Percentiles rank a stretch among this genome's conserved stretches.
Evolutionary conservation across 2,797 vertebrate genomes (phyloP).

Genomic region (Chloroceryle amazona): DNA sequence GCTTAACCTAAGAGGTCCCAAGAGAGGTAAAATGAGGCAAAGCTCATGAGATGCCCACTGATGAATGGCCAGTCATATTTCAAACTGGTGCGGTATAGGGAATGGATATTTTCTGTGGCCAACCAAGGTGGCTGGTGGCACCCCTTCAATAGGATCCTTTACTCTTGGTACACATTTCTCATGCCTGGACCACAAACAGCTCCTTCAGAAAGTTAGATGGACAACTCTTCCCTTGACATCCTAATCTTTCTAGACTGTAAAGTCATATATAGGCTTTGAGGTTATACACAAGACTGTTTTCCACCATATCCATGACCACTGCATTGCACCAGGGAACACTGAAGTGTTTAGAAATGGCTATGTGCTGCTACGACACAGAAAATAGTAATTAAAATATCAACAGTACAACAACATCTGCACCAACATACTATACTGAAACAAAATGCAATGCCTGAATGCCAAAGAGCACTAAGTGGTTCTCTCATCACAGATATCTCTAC

Average conservation of each 20-base stretch:
- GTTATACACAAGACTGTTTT: neutral
- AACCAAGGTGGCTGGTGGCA: neutral
- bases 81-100: neutral
- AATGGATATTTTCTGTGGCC: neutral
- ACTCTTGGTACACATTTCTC: neutral
- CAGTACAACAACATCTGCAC: neutral
- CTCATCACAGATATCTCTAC: neutral
- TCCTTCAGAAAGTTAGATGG: neutral
- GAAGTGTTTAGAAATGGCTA: neutral
- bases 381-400: neutral
- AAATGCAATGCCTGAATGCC: neutral
- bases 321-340: neutral
- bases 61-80: neutral
- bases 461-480: neutral
- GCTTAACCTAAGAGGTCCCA: neutral
- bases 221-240: neutral
- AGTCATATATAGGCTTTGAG: neutral
- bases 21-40: neutral
- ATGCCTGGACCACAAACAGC: neutral
- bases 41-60: neutral
- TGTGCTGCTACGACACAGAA: neutral
- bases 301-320: neutral
- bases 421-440: neutral
- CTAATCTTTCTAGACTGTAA: neutral
- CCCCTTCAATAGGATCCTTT: rapidly evolving